A percentile compares a stretch with the other conserved stretches of the same genome.
Evolutionary conservation across 2,888 invertebrate genomes (phyloP).

Genomic region (Dysmachus trigonus): DNA sequence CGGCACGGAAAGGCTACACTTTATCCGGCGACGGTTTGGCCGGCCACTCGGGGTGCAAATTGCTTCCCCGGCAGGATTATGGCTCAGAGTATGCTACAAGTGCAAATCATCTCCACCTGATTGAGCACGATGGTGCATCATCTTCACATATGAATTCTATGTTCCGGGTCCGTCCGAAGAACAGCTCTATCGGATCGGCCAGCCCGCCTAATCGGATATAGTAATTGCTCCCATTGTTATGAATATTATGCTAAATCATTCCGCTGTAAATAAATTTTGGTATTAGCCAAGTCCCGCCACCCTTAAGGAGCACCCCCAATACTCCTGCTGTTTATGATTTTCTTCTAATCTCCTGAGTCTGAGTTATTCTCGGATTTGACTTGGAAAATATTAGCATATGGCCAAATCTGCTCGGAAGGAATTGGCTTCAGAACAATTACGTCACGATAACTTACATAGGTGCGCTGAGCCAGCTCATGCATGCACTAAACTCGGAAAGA

Average conservation of each 20-base stretch:
- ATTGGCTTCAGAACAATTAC: neutral
- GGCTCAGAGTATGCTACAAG: neutral
- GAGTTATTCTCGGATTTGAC: slow-evolving; percentile 41
- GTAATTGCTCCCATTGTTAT: slow-evolving; percentile 49
- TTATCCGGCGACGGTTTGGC: neutral
- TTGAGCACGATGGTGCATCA: slow-evolving; percentile 38
- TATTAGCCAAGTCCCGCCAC: slow-evolving; percentile 25
- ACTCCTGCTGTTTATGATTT: slow-evolving; percentile 24
- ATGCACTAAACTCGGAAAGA: neutral
- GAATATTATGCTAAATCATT: slow-evolving; percentile 49
- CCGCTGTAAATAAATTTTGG: slow-evolving; percentile 47
- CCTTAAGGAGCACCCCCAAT: neutral
- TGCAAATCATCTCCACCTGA: slow-evolving; percentile 49
- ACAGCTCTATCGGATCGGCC: neutral
- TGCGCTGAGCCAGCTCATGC: neutral
- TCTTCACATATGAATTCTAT: neutral
- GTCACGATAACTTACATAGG: neutral
- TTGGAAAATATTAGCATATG: slow-evolving; percentile 48
- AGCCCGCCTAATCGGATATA: slow-evolving; percentile 47
- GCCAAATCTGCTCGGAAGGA: slow-evolving; percentile 32
- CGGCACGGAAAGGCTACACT: slow-evolving; percentile 42
- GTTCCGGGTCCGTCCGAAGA: neutral
- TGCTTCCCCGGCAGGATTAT: neutral
- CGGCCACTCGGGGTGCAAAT: neutral
- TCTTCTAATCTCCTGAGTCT: slow-evolving; percentile 39